Percentiles rank a stretch among this genome's conserved stretches.
These are phyloP conservation scores for Oxycera nigricornis DNA, from an alignment of 2,888 invertebrate genomes.

Conservation along the genomic window DNA sequence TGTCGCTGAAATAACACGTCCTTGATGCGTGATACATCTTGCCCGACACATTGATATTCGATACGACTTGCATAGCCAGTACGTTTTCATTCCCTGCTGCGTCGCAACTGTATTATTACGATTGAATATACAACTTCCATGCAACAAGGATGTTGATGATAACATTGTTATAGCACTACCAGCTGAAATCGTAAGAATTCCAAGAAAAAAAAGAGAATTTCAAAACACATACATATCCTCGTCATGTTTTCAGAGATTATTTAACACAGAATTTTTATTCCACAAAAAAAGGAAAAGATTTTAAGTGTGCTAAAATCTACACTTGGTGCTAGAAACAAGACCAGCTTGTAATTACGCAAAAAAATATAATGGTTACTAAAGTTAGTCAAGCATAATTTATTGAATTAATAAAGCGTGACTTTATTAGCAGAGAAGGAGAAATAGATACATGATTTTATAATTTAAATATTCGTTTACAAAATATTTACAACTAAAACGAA, in stretches of 20 bases:
- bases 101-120: slow-evolving; percentile 63
- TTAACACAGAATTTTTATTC: no score
- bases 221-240: not conserved
- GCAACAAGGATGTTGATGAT: slow-evolving; percentile 61
- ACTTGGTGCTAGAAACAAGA: no score
- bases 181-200: not conserved
- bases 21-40: slow-evolving; percentile 62
- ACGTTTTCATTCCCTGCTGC: slow-evolving; percentile 63
- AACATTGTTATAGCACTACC: slow-evolving; percentile 62
- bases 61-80: slow-evolving; percentile 63
- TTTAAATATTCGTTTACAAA: no score
- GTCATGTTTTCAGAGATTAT: not conserved
- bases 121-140: slow-evolving; percentile 62
- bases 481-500: no score
- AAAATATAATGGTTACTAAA: no score
- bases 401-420: no score
- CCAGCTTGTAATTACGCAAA: no score
- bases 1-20: slow-evolving; percentile 61
- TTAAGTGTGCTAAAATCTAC: no score
- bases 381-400: no score
- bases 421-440: no score
- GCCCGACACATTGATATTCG: slow-evolving; percentile 62
- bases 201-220: slow-evolving; percentile 13
- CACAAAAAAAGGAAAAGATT: no score
- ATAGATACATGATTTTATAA: no score